Evolutionary conservation across 2,797 vertebrate genomes (phyloP).

Genomic region (Pipistrellus nathusii): DNA sequence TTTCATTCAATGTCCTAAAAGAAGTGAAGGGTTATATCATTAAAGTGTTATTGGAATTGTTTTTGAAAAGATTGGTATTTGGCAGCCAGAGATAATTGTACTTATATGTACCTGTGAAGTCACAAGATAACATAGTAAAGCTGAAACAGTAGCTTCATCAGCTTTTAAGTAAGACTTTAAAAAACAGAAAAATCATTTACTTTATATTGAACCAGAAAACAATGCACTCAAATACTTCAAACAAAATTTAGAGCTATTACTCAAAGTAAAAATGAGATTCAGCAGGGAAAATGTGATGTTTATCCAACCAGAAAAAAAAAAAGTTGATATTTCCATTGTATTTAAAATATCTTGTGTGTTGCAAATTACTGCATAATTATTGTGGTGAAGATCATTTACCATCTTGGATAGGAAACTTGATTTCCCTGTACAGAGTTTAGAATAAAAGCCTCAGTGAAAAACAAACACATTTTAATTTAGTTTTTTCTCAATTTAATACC

Average conservation of each 20-base stretch:
- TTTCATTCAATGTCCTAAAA: background rate
- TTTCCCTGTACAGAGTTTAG: background rate
- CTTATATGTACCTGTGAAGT: background rate
- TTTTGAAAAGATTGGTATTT: background rate
- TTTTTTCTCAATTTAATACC: background rate
- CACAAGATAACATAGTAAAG: background rate
- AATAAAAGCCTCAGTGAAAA: background rate
- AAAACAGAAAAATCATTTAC: background rate
- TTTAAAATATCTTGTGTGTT: background rate
- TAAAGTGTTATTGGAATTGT: background rate
- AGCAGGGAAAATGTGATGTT: background rate
- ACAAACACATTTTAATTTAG: background rate
- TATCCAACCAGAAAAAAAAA: background rate
- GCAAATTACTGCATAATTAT: background rate
- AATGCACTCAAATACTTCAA: background rate
- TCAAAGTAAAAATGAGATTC: background rate
- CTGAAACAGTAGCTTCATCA: background rate
- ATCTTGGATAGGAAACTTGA: background rate
- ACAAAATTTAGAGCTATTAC: background rate
- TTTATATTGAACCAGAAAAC: background rate
- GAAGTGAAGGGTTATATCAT: background rate
- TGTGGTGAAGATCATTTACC: background rate
- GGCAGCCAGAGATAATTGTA: background rate
- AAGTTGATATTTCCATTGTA: background rate
- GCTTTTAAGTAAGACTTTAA: background rate